These are phyloP conservation scores for Callithrix jacchus DNA, from an alignment of 2,113 vertebrate genomes.

Conservation along the genomic window DNA sequence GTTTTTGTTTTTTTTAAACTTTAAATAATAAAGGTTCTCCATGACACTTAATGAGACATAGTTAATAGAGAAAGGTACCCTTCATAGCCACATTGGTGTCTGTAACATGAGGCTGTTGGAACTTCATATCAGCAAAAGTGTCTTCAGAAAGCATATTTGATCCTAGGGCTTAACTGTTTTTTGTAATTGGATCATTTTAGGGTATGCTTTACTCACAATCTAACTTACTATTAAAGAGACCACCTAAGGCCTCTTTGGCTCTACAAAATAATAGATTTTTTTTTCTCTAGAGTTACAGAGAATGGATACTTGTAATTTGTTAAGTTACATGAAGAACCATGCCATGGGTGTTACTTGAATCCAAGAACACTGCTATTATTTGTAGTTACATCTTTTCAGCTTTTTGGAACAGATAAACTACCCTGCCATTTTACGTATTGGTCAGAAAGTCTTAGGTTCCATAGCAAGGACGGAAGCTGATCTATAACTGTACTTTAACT, in stretches of 20 bases:
- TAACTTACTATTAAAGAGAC: conserved; percentile 35
- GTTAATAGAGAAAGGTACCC: background rate
- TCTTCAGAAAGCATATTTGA: conserved; percentile 12
- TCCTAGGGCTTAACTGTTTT: background rate
- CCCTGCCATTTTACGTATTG: background rate
- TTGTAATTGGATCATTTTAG: background rate
- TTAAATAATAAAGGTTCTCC: background rate
- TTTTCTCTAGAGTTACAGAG: background rate
- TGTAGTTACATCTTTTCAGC: background rate
- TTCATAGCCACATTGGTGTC: background rate
- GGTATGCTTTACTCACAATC: conserved; percentile 28
- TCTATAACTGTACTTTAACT: background rate
- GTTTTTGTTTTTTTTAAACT: background rate
- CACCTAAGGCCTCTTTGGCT: background rate
- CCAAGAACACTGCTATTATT: background rate
- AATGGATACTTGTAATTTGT: background rate
- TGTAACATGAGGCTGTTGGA: background rate
- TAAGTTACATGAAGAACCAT: background rate
- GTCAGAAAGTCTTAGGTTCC: background rate
- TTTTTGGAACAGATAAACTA: background rate
- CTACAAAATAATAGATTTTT: background rate
- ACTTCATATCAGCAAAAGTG: background rate
- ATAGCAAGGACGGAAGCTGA: background rate
- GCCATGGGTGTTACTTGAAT: background rate
- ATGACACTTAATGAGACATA: background rate